Evolutionary conservation across 2,797 vertebrate genomes (phyloP).

Genomic region (Gallinago nigripennis): DNA sequence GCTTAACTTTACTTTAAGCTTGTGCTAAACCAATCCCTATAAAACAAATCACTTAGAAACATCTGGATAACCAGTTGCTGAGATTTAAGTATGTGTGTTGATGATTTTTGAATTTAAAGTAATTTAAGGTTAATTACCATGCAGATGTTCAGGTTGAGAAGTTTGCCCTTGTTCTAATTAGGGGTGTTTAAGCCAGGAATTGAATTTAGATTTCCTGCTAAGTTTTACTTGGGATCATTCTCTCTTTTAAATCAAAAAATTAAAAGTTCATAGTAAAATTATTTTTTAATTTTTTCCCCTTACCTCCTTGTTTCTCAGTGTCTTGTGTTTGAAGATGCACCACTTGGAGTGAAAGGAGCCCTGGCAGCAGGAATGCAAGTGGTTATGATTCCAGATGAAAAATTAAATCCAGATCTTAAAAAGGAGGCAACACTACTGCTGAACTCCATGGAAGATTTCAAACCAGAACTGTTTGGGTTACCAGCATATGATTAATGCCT

Average conservation of each 20-base stretch:
- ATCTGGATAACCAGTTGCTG: conserved; percentile 16
- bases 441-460: conserved; percentile 85
- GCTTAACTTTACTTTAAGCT: not conserved
- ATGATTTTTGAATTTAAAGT: conserved; percentile 4
- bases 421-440: conserved; percentile 83
- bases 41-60: not conserved
- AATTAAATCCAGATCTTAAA: conserved; percentile 80
- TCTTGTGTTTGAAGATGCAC: conserved; percentile 92
- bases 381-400: conserved; percentile 90
- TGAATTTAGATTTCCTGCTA: not conserved
- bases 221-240: not conserved
- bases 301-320: conserved; percentile 77
- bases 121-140: conserved; percentile 14
- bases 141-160: not conserved
- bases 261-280: not conserved
- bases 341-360: conserved; percentile 85
- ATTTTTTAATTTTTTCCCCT: not conserved
- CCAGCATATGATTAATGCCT: conserved; percentile 79
- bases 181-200: not conserved
- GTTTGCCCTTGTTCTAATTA: not conserved
- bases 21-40: not conserved
- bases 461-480: conserved; percentile 86
- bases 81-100: not conserved
- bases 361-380: conserved; percentile 90
- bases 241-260: not conserved